Evolutionary conservation across 2,888 invertebrate species (phyloP), one percentile per base, ranked within the genome.

Genomic region (Rugalucina vietnamica): DNA sequence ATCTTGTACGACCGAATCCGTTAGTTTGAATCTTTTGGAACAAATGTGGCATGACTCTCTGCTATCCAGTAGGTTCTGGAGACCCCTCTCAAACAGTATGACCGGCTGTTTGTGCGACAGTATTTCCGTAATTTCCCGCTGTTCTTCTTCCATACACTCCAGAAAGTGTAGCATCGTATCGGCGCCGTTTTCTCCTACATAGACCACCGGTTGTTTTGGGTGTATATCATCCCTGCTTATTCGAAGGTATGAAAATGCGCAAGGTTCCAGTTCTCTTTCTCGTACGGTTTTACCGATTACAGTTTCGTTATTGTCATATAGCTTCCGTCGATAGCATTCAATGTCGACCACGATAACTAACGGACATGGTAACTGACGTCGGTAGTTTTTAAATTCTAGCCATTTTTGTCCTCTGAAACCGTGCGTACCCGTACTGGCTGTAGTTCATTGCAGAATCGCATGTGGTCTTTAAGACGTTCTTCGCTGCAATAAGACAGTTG

Each of bases 121-220:
- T 32, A 50, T 50, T 3, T 24, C 50, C 32, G 21, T 54, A 10
- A 74, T 18, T 4, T 12, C 8, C 24, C 32, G 29, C n/a, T 50
- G 18, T 73, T 73, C 73, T 32, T 49, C 34, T 5, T 29, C 34
- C 74, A 57, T 74, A n/a, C 21, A 12, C 12, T n/a, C n/a, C 27
- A 74, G 12, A 36, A 54, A 74, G 8, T 74, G n/a, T 2, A 36
- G 60, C 76, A 76, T 76, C 21, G 60, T 60, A 3, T n/a, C 37
- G 1, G 36, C 65, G 1, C 60, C 24, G 18, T 76, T 43, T 1
- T 14, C 24, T 4, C 37, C 65, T 0, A 27, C 27, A 24, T 37
- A 76, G 0, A 34, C 27, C 24, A 57, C 57, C 1, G 75, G 75
- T 3, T 2, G 4, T 1, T 27, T 29, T 0, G 75, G 75, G 32